Conservation (phyloP, 92 coral and sea anemone genomes). For the Siderastrea radians region DNA sequence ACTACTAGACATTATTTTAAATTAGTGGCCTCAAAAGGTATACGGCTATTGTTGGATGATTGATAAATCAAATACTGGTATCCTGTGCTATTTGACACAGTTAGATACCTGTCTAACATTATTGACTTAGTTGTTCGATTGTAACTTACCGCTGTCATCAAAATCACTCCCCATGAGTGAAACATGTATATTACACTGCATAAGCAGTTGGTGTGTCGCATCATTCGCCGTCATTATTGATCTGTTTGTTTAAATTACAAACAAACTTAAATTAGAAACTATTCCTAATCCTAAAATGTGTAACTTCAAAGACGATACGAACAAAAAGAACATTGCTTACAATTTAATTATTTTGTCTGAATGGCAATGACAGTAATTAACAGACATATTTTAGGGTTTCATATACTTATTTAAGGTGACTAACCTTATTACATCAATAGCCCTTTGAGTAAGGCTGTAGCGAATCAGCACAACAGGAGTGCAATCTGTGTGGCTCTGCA, state of each 20-base stretch:
- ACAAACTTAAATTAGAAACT: neutral
- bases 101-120: too few species aligned
- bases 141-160: neutral
- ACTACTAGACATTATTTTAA: too few species aligned
- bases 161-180: slow-evolving; percentile 1
- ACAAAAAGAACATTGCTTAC: neutral
- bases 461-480: neutral
- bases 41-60: too few species aligned
- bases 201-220: neutral
- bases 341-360: neutral
- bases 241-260: neutral
- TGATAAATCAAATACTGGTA: too few species aligned
- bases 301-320: too few species aligned
- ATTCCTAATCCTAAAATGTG: too few species aligned
- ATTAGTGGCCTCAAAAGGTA: too few species aligned
- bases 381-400: too few species aligned
- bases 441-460: neutral
- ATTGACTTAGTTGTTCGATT: neutral
- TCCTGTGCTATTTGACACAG: too few species aligned
- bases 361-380: neutral
- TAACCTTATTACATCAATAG: neutral
- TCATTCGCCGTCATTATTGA: neutral
- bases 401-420: neutral
- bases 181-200: neutral
- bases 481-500: slow-evolving; percentile 10